Base-by-base conservation (phyloP, 2,797 vertebrate species). In the Gephyroberyx darwinii region DNA sequence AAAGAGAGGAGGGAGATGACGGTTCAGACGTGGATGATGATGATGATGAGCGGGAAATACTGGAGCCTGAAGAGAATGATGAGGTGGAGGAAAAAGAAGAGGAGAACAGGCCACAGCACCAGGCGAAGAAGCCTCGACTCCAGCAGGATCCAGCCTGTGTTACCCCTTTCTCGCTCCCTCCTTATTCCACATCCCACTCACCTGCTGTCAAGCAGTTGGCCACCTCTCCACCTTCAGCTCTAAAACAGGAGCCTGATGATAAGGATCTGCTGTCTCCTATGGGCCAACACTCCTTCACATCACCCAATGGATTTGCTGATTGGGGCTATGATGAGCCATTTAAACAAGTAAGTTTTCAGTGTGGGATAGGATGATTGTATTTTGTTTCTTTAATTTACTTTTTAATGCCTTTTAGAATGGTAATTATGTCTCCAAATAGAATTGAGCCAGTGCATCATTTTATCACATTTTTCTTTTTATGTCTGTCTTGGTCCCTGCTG, bases 321-420 rank as follows among this genome's bases (percentile, higher is more conserved):
- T 98, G 97, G 96, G 89, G 90, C 75, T 90, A 92, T 62, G 96
- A 98, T 0, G 96, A 97, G 63, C 92, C 94, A 8, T 90, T 95
- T 37, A 96, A 95, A 84, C 95, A 95, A 93, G 96, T 97, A 86
- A 89, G 95, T 86, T 43, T 53, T 60, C 6, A 54, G 16, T 4
- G 10, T n/a, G 26, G 8, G 8, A 69, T 17, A 45, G 12, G 31
- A 12, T 14, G 14, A 10, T 31, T 17, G 6, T n/a, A 3, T 7
- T 19, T 8, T 41, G 8, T 62, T 35, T 55, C 33, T 63, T 53
- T 2, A 0, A 5, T 33, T 41, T 12, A 39, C 4, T 9, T 19
- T 19, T 58, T 39, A 6, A 26, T 10, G 8, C 10, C 1, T 52
- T 52, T 52, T 26, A 26, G 8, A 13, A 4, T 26, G 13, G 41